phyloP scores from a whole-genome alignment of 64 coral and sea anemone genomes.

The Stichodactyla mertensii region DNA sequence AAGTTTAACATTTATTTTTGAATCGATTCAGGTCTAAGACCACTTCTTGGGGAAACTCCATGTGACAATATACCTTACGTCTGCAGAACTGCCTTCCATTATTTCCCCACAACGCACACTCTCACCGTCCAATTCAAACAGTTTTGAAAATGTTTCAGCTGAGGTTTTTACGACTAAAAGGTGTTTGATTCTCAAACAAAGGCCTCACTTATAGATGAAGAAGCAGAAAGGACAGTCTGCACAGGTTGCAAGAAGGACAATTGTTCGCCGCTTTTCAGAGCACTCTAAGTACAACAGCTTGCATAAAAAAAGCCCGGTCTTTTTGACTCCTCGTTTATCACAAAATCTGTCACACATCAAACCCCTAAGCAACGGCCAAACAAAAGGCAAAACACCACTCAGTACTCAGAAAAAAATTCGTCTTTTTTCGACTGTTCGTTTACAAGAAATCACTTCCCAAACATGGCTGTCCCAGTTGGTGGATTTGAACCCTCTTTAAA shows the following conservation, averaged over 20 bases:
- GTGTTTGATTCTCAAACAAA: constrained; percentile 11
- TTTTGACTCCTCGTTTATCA: constrained; percentile 6
- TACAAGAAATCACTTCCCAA: background rate
- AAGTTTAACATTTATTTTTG: background rate
- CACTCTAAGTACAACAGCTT: background rate
- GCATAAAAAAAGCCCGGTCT: background rate
- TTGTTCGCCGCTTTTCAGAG: background rate
- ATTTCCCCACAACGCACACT: background rate
- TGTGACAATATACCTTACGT: background rate
- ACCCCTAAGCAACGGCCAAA: constrained; percentile 10
- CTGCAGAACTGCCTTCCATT: background rate
- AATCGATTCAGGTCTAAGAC: background rate
- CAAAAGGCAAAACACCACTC: background rate
- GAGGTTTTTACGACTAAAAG: constrained; percentile 20
- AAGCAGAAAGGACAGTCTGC: background rate
- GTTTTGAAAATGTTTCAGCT: constrained; percentile 2
- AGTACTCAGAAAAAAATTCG: background rate
- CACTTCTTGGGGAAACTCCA: background rate
- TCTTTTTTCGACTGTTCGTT: background rate
- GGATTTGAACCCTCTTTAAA: background rate
- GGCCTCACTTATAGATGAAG: background rate
- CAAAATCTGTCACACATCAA: constrained; percentile 3
- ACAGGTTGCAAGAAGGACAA: constrained; percentile 6
- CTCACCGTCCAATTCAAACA: background rate
- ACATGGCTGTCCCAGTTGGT: background rate